These are phyloP conservation scores for Chaetodon auriga DNA, from an alignment of 2,113 vertebrate genomes.

Conservation along the genomic window DNA sequence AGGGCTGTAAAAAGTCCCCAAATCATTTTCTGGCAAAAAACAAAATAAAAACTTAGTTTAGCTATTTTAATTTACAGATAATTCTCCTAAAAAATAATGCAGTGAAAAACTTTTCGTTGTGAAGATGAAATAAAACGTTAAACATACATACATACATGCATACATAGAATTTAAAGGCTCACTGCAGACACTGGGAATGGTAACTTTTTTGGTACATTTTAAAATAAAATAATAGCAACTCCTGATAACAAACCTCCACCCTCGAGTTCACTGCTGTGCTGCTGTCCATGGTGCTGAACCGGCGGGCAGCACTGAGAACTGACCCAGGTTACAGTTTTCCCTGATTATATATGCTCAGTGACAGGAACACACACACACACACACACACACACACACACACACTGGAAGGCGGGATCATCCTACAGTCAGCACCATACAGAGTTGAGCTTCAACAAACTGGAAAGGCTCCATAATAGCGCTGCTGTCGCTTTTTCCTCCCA, in stretches of 20 bases:
- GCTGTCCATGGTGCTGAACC: slow-evolving; percentile 51
- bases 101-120: too few relatives aligned
- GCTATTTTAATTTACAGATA: not conserved
- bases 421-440: slow-evolving; percentile 1
- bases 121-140: too few relatives aligned
- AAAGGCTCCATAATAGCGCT: not conserved
- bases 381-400: slow-evolving; percentile 1
- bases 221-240: too few relatives aligned
- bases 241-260: not conserved
- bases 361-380: not conserved
- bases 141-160: too few relatives aligned
- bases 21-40: too few relatives aligned
- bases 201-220: too few relatives aligned
- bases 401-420: slow-evolving; percentile 28
- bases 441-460: not conserved
- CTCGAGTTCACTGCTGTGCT: not conserved
- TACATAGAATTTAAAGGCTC: too few relatives aligned
- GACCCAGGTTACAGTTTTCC: not conserved
- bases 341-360: not conserved
- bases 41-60: too few relatives aligned
- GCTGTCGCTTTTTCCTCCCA: slow-evolving; percentile 3
- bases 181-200: too few relatives aligned
- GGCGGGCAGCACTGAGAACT: not conserved
- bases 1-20: too few relatives aligned
- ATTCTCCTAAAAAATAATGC: not conserved